These are phyloP conservation scores for Rhinophrynus dorsalis DNA, from an alignment of 2,797 vertebrate species.

Conservation along the genomic window DNA sequence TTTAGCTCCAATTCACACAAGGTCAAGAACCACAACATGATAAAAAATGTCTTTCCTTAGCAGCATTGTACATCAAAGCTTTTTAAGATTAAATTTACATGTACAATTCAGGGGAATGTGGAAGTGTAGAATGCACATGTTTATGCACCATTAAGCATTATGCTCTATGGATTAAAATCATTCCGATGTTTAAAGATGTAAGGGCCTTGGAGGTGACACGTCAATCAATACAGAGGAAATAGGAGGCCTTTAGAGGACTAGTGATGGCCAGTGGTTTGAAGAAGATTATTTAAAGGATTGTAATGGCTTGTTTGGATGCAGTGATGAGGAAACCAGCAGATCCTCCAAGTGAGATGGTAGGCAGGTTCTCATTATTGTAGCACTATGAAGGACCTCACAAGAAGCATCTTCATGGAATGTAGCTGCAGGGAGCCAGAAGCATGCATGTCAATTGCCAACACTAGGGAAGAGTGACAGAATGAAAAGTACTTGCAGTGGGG, in stretches of 20 bases:
- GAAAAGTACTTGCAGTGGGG: conserved; percentile 5
- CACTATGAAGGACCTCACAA: conserved; percentile 26
- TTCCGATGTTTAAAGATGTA: not conserved
- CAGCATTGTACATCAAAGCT: not conserved
- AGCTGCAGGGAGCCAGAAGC: conserved; percentile 21
- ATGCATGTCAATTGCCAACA: conserved; percentile 31
- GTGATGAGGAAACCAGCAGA: conserved; percentile 32
- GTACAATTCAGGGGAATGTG: not conserved
- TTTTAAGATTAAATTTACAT: not conserved
- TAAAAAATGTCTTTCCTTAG: not conserved
- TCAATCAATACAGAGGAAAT: conserved; percentile 24
- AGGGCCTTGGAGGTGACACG: conserved; percentile 13
- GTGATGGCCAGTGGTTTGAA: conserved; percentile 28
- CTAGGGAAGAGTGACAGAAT: conserved; percentile 31
- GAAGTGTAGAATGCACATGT: conserved; percentile 1
- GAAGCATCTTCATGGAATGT: conserved; percentile 38
- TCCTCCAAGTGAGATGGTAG: conserved; percentile 24
- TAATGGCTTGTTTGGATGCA: conserved; percentile 39
- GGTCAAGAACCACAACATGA: conserved; percentile 11
- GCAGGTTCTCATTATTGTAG: conserved; percentile 35
- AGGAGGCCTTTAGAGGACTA: not conserved
- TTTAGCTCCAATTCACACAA: not conserved
- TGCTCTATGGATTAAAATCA: not conserved
- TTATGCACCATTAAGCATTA: conserved; percentile 13
- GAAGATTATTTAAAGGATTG: conserved; percentile 36